Conservation (phyloP, 2,888 invertebrate genomes). For the Prostheceraeus crozeri region DNA sequence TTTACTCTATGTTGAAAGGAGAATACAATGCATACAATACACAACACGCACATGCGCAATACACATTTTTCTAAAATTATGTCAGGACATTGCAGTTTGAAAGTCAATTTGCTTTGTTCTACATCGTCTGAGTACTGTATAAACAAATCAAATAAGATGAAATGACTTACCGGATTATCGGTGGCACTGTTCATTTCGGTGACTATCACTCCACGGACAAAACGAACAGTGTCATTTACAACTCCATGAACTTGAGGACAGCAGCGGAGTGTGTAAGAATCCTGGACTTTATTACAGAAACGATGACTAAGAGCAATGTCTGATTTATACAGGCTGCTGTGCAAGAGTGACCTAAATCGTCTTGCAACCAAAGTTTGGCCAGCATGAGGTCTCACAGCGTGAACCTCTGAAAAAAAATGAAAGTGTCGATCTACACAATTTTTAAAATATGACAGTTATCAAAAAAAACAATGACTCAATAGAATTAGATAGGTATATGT, state of each 20-base stretch:
- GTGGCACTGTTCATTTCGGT: constrained; percentile 66
- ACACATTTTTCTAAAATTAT: too few species aligned
- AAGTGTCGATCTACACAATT: constrained; percentile 6
- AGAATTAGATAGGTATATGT: neutral
- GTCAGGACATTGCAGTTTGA: too few species aligned
- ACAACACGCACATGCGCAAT: too few species aligned
- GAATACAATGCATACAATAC: too few species aligned
- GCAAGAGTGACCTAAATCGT: constrained; percentile 62
- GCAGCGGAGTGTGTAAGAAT: constrained; percentile 65
- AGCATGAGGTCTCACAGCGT: constrained; percentile 63
- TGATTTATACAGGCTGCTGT: constrained; percentile 63
- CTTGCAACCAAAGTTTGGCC: constrained; percentile 63
- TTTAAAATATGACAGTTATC: constrained; percentile 12
- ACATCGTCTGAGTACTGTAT: too few species aligned
- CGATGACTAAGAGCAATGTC: constrained; percentile 66
- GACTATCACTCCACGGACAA: constrained; percentile 62
- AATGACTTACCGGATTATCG: constrained; percentile 64
- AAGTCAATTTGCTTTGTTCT: too few species aligned
- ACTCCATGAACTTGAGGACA: constrained; percentile 66
- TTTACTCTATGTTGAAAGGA: too few species aligned
- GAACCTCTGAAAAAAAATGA: constrained; percentile 60
- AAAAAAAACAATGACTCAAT: neutral
- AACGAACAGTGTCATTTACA: constrained; percentile 64
- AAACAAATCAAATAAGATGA: too few species aligned
- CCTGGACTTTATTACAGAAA: constrained; percentile 64